Conservation (phyloP, 2,797 vertebrate genomes). For the Scyliorhinus canicula region DNA sequence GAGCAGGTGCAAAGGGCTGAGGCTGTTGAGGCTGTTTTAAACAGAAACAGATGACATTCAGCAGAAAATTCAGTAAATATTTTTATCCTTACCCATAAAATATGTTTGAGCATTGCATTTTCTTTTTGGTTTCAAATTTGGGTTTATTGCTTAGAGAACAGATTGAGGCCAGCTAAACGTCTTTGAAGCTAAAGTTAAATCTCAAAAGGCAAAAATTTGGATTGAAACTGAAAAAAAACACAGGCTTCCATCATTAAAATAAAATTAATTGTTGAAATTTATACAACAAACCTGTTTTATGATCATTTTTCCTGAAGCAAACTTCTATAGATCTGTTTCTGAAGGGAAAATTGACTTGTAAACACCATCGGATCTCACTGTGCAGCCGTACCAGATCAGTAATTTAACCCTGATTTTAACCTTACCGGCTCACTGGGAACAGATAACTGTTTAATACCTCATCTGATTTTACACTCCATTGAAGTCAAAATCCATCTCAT, state of each 20-base stretch:
- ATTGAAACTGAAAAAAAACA: not conserved
- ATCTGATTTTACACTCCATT: not conserved
- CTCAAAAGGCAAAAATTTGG: not conserved
- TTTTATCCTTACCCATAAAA: not conserved
- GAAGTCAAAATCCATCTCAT: not conserved
- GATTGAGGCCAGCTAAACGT: not conserved
- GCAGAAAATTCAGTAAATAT: not conserved
- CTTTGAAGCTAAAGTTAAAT: not conserved
- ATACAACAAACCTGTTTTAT: not conserved
- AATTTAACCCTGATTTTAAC: not conserved
- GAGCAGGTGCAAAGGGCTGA: not conserved
- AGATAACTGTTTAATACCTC: not conserved
- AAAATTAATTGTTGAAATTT: not conserved
- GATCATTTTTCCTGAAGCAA: not conserved
- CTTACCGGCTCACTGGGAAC: not conserved
- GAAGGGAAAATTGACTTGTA: not conserved
- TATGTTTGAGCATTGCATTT: not conserved
- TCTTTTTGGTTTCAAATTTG: not conserved
- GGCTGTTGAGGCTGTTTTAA: conserved; percentile 1
- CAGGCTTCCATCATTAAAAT: not conserved
- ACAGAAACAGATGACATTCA: not conserved
- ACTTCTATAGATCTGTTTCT: not conserved
- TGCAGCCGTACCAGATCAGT: not conserved
- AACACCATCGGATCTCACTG: not conserved
- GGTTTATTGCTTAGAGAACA: not conserved